Evolutionary conservation across 2,113 vertebrate species (phyloP), one percentile per base, ranked within the genome.

Genomic region (Phaethon lepturus): DNA sequence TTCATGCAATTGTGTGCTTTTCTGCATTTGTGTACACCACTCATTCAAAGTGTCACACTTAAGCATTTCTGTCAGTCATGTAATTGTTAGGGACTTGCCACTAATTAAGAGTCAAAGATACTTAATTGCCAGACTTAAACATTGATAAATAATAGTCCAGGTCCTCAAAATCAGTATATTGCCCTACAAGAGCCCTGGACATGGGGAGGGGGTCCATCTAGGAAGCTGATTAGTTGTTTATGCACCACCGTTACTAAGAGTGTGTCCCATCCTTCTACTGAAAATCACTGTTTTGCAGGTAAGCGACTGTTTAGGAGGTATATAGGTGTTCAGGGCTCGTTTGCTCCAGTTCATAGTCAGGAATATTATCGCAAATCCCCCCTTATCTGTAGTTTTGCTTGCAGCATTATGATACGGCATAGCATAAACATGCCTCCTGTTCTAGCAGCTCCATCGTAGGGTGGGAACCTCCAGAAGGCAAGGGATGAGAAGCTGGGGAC

Each of bases 261-360:
- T 2, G 4, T 13, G 8, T 14, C 25, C 14, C 18, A 55, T 24
- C 25, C n/a, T 60, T 78, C 72, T 75, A 26, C 18, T 0, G 0
- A 88, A 74, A 94, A 67, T 16, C 17, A 24, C 20, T 53, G 9
- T 10, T 83, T 88, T 67, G 9, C n/a, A 50, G 58, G 7, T 29
- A 60, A 56, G 6, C 40, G 74, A 19, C 11, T 62, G 20, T 52
- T 74, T 22, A 56, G 69, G 35, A 90, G 18, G 38, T 38, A 38
- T 7, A 87, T 5, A 25, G 23, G 12, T 35, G 29, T 72, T 24
- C 52, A 45, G 20, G 13, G 16, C 35, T 60, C 6, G 77, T 60
- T 68, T 68, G 58, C n/a, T 80, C 24, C 23, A 29, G 42, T 62
- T 63, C 23, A 26, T 6, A 45, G 24, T n/a, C 22, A 77, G 17